phyloP scores from a whole-genome alignment of 2,113 vertebrate species.

The Gallinago jamesoni region DNA sequence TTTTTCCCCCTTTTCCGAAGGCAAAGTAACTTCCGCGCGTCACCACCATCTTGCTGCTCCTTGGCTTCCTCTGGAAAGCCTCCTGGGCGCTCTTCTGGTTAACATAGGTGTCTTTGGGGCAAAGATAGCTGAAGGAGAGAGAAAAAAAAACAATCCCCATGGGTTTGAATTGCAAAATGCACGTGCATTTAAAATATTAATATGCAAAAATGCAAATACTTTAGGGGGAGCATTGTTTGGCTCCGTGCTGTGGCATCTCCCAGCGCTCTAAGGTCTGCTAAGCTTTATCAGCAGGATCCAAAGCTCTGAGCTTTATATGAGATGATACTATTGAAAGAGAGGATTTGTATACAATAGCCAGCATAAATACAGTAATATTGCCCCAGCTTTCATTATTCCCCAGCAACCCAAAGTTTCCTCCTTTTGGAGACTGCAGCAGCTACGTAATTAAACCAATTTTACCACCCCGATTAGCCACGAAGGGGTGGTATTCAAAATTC shows the following conservation, averaged over 20 bases:
- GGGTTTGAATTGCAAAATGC: not conserved
- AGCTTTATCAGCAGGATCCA: not conserved
- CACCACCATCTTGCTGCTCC: not conserved
- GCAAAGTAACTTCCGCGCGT: constrained; percentile 22
- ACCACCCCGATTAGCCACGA: not conserved
- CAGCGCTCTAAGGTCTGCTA: not conserved
- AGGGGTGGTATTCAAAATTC: no score
- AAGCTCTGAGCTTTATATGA: not conserved
- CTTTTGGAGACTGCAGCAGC: not conserved
- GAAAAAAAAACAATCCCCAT: not conserved
- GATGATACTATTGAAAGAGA: no score
- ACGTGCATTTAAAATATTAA: not conserved
- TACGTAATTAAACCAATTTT: not conserved
- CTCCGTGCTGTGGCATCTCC: not conserved
- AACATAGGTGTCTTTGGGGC: not conserved
- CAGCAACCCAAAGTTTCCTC: not conserved
- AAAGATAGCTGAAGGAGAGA: not conserved
- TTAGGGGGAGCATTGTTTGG: not conserved
- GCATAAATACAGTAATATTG: not conserved
- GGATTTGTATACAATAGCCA: not conserved
- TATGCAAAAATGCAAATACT: not conserved
- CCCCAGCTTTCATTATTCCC: not conserved
- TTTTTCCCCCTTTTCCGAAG: not conserved
- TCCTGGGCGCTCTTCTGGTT: not conserved
- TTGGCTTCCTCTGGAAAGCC: not conserved